phyloP scores from a whole-genome alignment of 2,888 invertebrate genomes.

The Dendrolimus houi region DNA sequence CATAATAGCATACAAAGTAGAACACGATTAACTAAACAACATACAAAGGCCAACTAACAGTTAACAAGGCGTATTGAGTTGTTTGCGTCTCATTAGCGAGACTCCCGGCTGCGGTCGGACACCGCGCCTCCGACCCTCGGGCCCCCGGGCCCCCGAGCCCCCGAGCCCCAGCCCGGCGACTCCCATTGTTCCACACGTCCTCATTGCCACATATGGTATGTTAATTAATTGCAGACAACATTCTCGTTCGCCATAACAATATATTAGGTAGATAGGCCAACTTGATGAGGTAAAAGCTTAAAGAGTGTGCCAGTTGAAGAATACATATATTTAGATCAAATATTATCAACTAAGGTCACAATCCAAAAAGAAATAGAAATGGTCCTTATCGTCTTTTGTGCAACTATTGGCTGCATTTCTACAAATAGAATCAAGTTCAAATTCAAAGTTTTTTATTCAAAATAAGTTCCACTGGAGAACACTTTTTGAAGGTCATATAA shows the following conservation, averaged over 20 bases:
- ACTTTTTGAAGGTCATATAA: no score
- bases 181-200: neutral
- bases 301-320: no score
- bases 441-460: no score
- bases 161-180: neutral
- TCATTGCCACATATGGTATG: neutral
- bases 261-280: neutral
- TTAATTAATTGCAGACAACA: neutral
- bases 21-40: neutral
- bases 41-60: neutral
- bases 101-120: neutral
- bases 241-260: neutral
- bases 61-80: neutral
- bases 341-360: neutral
- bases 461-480: no score
- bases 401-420: no score
- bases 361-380: neutral
- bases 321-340: neutral
- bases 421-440: no score
- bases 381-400: no score
- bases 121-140: neutral
- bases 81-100: neutral
- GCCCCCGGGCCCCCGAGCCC: neutral
- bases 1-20: neutral
- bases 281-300: neutral